Conservation (phyloP, 2,113 vertebrate species). For the Pedetes capensis region DNA sequence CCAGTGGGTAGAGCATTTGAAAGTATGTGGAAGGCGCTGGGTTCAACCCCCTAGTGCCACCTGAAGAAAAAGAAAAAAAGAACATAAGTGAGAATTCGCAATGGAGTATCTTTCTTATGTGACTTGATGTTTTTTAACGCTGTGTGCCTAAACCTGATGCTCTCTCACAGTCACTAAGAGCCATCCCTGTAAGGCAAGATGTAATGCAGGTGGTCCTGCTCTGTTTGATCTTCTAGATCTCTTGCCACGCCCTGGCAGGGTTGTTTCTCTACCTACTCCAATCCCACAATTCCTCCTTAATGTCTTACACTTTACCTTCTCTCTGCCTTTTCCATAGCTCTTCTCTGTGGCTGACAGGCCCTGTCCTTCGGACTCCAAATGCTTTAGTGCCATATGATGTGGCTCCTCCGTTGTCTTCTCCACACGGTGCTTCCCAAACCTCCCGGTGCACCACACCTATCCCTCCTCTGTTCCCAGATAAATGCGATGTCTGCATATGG, state of each 20-base stretch:
- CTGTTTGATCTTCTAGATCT: neutral
- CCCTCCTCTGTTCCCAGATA: neutral
- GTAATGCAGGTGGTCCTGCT: neutral
- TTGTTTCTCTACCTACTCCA: neutral
- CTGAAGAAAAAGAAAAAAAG: too few relatives aligned
- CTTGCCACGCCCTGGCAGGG: neutral
- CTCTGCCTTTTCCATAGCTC: neutral
- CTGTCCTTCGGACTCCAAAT: neutral
- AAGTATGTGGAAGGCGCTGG: too few relatives aligned
- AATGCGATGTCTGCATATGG: neutral
- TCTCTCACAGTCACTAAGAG: too few relatives aligned
- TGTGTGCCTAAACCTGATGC: too few relatives aligned
- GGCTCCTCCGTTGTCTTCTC: neutral
- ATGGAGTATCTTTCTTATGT: neutral
- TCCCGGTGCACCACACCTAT: neutral
- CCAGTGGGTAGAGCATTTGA: too few relatives aligned
- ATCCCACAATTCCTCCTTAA: neutral
- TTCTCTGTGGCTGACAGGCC: too few relatives aligned
- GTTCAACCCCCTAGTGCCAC: too few relatives aligned
- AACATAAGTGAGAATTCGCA: neutral
- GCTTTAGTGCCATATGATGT: accelerated
- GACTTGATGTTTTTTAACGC: neutral
- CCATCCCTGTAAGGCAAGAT: too few relatives aligned
- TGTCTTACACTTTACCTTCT: neutral
- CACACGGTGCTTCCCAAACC: neutral